Evolutionary conservation across 2,888 invertebrate species (phyloP).

Genomic region (Malthinus seriepunctatus): DNA sequence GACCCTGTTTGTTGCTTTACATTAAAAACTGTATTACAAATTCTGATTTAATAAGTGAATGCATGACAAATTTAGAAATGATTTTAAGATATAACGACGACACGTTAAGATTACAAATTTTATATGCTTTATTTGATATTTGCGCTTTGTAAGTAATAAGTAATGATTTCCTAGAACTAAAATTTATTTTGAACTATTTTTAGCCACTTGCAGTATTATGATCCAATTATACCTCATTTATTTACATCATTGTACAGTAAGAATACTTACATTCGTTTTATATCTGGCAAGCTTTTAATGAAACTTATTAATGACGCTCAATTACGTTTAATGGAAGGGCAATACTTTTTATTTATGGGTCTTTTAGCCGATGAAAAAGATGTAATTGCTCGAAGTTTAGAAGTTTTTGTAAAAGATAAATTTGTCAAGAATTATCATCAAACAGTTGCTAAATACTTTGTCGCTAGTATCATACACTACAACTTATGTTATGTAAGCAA

Average conservation of each 20-base stretch:
- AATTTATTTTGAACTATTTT: neutral
- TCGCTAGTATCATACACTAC: slow-evolving; percentile 18
- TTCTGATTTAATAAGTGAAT: neutral
- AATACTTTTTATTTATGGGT: slow-evolving; percentile 22
- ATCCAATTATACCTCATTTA: slow-evolving; percentile 19
- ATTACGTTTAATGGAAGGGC: slow-evolving; percentile 15
- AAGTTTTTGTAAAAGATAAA: slow-evolving; percentile 14
- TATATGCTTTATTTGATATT: slow-evolving; percentile 14
- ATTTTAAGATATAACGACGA: neutral
- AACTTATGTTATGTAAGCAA: slow-evolving; percentile 18
- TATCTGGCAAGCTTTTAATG: slow-evolving; percentile 16
- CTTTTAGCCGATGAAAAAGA: slow-evolving; percentile 18
- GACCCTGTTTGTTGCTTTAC: slow-evolving; percentile 14
- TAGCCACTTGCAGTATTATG: slow-evolving; percentile 20
- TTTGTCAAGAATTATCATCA: slow-evolving; percentile 9
- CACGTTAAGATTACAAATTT: slow-evolving; percentile 11
- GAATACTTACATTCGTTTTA: slow-evolving; percentile 11
- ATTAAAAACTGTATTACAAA: slow-evolving; percentile 14
- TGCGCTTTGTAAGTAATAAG: slow-evolving; percentile 13
- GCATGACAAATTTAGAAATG: slow-evolving; percentile 5
- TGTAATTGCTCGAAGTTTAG: slow-evolving; percentile 14
- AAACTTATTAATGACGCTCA: slow-evolving; percentile 12
- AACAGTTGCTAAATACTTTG: slow-evolving; percentile 17
- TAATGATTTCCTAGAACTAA: neutral
- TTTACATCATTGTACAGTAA: slow-evolving; percentile 8